A percentile compares a stretch with the other conserved stretches of the same genome.
phyloP scores from a whole-genome alignment of 2,113 vertebrate genomes.

The Jaculus jaculus region DNA sequence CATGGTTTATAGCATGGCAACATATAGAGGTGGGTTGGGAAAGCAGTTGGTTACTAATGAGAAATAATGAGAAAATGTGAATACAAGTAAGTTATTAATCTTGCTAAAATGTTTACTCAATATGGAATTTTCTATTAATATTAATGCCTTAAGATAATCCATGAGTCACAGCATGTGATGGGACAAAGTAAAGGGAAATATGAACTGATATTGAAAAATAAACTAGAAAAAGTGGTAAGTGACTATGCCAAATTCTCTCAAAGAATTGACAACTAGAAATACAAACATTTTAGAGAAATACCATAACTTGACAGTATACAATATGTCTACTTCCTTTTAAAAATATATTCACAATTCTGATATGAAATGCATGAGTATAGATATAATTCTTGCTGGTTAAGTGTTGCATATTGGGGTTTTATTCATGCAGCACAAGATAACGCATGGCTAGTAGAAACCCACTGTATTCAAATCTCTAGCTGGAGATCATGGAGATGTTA shows the following conservation, averaged over 20 bases:
- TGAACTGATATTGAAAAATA: constrained; percentile 33
- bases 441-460: neutral
- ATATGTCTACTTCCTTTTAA: constrained; percentile 6
- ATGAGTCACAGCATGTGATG: neutral
- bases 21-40: neutral
- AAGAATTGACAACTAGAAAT: neutral
- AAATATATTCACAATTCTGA: neutral
- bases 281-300: neutral
- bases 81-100: neutral
- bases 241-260: neutral
- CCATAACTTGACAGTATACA: neutral
- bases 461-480: neutral
- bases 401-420: neutral
- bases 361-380: neutral
- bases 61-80: neutral
- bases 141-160: constrained; percentile 20
- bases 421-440: neutral
- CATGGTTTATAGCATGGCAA: neutral
- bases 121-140: neutral
- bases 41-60: neutral
- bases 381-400: neutral
- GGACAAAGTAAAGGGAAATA: neutral
- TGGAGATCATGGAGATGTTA: neutral
- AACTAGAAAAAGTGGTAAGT: neutral
- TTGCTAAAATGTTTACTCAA: neutral